A percentile compares a stretch with the other conserved stretches of the same genome.
phyloP scores from a whole-genome alignment of 2,797 vertebrate genomes.

The Tamandua tetradactyla region DNA sequence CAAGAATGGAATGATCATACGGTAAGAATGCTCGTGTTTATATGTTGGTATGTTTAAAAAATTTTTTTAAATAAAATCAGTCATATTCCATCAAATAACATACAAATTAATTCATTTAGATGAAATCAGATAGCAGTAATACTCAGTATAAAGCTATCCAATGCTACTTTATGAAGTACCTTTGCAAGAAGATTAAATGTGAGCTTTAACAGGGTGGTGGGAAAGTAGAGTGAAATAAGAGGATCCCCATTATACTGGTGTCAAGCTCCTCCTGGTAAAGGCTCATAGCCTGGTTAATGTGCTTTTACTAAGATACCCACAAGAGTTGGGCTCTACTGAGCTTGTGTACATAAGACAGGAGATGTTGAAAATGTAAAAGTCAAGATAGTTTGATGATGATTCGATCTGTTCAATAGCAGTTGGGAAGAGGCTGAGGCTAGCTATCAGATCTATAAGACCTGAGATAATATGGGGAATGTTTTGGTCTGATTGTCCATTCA shows the following conservation, averaged over 20 bases:
- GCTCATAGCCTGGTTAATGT: neutral
- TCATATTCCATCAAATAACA: neutral
- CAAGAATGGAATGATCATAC: too few species aligned
- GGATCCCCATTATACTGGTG: neutral
- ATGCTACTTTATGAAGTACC: neutral
- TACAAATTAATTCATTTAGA: neutral
- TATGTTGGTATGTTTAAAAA: too few species aligned
- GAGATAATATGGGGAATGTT: neutral
- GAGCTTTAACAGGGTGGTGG: neutral
- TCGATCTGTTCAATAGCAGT: neutral
- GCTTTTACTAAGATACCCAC: neutral
- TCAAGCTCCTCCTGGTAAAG: neutral
- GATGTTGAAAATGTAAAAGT: conserved; percentile 26
- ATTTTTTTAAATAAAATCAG: too few species aligned
- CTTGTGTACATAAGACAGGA: conserved; percentile 21
- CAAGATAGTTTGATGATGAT: conserved; percentile 21
- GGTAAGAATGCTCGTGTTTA: too few species aligned
- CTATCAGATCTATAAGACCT: neutral
- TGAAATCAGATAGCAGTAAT: neutral
- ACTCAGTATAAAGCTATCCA: neutral
- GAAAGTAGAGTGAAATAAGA: neutral
- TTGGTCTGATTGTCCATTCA: neutral
- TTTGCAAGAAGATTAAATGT: neutral
- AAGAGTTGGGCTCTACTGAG: neutral
- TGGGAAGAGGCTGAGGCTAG: neutral